Percentiles rank a stretch among this genome's conserved stretches.
phyloP scores from a whole-genome alignment of 2,113 vertebrate genomes.

The Anas platyrhynchos region DNA sequence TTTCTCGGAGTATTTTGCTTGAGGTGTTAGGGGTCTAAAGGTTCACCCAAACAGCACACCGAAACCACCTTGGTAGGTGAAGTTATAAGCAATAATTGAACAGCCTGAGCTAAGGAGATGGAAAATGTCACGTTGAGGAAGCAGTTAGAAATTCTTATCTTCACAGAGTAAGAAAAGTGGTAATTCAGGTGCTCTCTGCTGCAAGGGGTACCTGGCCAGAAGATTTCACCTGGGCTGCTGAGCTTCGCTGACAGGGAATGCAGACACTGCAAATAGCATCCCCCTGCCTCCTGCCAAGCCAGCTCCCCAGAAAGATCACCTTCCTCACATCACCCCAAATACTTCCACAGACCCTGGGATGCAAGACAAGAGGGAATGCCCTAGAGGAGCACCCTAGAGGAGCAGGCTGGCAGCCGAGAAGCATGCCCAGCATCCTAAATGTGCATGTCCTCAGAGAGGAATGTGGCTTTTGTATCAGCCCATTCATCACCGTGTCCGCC shows the following conservation, averaged over 20 bases:
- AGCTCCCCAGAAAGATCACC: background rate
- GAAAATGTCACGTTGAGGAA: background rate
- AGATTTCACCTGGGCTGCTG: background rate
- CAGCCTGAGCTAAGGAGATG: background rate
- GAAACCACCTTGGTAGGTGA: background rate
- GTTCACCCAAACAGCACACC: background rate
- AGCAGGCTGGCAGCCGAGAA: background rate
- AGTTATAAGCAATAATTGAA: background rate
- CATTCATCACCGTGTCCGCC: rapidly evolving
- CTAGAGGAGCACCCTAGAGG: background rate
- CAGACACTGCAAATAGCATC: background rate
- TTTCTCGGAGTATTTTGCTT: background rate
- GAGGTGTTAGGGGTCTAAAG: background rate
- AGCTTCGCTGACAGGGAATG: background rate
- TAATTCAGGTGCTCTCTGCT: background rate
- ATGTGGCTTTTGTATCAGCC: background rate
- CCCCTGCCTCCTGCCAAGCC: background rate
- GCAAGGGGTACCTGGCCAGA: background rate
- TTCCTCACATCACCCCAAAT: background rate
- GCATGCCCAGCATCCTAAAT: background rate
- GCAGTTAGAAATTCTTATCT: background rate
- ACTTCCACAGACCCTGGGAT: background rate
- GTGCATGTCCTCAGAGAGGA: background rate
- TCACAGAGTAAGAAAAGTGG: background rate
- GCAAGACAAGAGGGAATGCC: background rate